These are phyloP conservation scores for Dicrostonyx torquatus DNA, from an alignment of 2,797 vertebrate species.

Conservation along the genomic window DNA sequence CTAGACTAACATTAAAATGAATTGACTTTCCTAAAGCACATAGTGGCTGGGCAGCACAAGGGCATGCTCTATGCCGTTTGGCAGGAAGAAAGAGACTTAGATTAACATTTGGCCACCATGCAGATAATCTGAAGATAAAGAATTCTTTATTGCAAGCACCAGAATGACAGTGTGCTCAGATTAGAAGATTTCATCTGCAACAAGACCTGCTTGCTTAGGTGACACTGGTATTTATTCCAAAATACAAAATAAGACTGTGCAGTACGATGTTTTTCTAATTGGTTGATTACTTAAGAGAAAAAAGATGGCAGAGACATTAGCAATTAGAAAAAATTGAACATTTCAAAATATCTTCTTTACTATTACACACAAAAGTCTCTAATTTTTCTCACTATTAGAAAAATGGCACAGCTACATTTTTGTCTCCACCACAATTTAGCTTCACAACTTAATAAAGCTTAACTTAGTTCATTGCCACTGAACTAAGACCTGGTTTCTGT, in stretches of 20 bases:
- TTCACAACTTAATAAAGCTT: constrained; percentile 46
- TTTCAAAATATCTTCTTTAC: constrained; percentile 50
- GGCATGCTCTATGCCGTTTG: constrained; percentile 61
- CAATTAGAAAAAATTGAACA: neutral
- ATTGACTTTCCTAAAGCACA: constrained; percentile 76
- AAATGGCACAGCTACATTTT: constrained; percentile 47
- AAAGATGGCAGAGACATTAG: constrained; percentile 7
- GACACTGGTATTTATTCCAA: constrained; percentile 61
- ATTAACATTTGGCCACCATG: constrained; percentile 72
- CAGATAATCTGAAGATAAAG: constrained; percentile 76
- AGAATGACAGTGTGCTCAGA: constrained; percentile 47
- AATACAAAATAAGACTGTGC: constrained; percentile 22
- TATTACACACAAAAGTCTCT: constrained; percentile 31
- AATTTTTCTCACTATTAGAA: neutral
- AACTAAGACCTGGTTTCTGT: constrained; percentile 51
- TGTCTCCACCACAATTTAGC: constrained; percentile 15
- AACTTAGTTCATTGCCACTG: constrained; percentile 37
- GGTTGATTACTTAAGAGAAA: constrained; percentile 54
- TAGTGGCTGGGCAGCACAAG: constrained; percentile 60
- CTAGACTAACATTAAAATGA: constrained; percentile 79
- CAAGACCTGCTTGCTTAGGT: constrained; percentile 52
- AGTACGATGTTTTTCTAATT: constrained; percentile 48
- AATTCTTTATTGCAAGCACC: constrained; percentile 67
- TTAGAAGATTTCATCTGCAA: constrained; percentile 68
- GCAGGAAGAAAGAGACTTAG: constrained; percentile 65